Conservation (phyloP, 2,797 vertebrate species). For the Lutjanus argentimaculatus region DNA sequence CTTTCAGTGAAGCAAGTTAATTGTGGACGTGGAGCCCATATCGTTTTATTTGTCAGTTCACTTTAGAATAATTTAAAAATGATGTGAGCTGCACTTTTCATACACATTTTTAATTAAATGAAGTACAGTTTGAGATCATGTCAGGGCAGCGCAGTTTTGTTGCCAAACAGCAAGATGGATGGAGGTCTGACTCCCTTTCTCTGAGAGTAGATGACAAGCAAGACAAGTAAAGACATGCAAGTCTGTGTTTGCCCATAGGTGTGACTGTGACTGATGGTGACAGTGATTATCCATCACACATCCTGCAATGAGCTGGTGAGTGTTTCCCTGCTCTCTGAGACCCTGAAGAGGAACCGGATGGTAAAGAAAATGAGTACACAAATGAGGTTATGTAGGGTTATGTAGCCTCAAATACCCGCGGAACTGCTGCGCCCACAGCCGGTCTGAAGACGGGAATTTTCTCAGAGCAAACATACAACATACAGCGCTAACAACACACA, state of each 20-base stretch:
- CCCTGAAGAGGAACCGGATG: constrained; percentile 16
- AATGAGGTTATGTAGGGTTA: constrained; percentile 25
- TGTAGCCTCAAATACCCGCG: constrained; percentile 9
- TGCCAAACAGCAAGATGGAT: background rate
- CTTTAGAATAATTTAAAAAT: background rate
- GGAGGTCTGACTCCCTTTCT: background rate
- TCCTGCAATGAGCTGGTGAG: constrained; percentile 21
- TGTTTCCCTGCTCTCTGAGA: constrained; percentile 26
- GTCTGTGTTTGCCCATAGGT: constrained; percentile 21
- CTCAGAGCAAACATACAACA: background rate
- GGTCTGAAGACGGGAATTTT: background rate
- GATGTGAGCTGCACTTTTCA: background rate
- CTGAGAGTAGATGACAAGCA: constrained; percentile 16
- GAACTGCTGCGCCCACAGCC: constrained; percentile 14
- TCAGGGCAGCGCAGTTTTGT: background rate
- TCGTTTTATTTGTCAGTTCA: background rate
- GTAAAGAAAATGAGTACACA: background rate
- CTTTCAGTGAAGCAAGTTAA: background rate
- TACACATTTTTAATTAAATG: background rate
- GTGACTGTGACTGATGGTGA: constrained; percentile 34
- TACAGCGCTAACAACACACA: background rate
- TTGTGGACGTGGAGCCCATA: background rate
- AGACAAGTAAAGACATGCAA: constrained; percentile 35
- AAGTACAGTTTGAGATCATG: background rate
- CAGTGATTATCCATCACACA: constrained; percentile 32